Evolutionary conservation across 2,113 vertebrate species (phyloP), one percentile per base, ranked within the genome.

Genomic region (Hyperoodon ampullatus): DNA sequence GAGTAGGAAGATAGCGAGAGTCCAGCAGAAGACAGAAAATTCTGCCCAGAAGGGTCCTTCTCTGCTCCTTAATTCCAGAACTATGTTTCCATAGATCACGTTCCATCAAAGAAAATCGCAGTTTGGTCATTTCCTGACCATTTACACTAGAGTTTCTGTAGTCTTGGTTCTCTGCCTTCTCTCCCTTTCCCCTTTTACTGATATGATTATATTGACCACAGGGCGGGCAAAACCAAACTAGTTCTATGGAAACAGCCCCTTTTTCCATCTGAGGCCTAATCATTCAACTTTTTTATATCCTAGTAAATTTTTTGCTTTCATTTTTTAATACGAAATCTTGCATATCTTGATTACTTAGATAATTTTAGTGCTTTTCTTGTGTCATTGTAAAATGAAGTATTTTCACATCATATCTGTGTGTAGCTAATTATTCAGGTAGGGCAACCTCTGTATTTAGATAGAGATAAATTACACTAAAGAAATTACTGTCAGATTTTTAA

Each of bases 381-480:
- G 44, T 92, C 24, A 60, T 70, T 85, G 28, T 93, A 77, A 93
- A 89, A 60, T 8, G 16, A 81, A n/a, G 18, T 85, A 71, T 65
- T 95, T 91, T 39, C 39, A 58, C 65, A 85, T 44, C 2, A 6
- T 60, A 28, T 42, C 24, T 93, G 11, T 53, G 5, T 60, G 23
- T 85, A 50, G 35, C 33, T 89, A 96, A 90, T 93, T 97, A 90
- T 93, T 97, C 35, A 95, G 77, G 13, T 60, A 95, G 70, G 28
- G 15, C 30, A 75, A 30, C 26, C 44, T 89, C 26, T 94, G 14
- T 75, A 63, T 93, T 93, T 96, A 71, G 60, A 7, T 81, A 84
- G 23, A 65, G 47, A 81, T 90, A 86, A 88, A 66, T 66, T 78
- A 55, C 18, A 90, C 44, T 85, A n/a, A 66, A 84, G 21, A 88